Evolutionary conservation across 2,113 vertebrate genomes (phyloP).

Genomic region (Ochotona curzoniae): DNA sequence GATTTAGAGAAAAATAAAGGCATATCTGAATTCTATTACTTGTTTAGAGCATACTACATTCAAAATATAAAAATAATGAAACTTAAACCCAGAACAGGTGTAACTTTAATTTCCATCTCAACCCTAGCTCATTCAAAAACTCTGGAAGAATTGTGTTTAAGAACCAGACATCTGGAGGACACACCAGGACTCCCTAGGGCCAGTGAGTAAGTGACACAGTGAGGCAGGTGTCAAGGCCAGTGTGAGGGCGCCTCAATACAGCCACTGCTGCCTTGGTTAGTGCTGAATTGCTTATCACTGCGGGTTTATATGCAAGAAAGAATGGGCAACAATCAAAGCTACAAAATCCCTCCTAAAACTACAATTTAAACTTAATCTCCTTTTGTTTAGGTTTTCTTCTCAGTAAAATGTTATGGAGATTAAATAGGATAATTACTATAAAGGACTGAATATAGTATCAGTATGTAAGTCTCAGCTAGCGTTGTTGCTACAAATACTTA

Average conservation of each 20-base stretch:
- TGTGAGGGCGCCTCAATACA: neutral
- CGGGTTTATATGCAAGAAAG: neutral
- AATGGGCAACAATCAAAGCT: neutral
- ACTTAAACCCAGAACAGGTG: neutral
- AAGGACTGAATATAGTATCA: neutral
- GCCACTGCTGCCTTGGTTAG: neutral
- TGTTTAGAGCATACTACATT: slow-evolving; percentile 16
- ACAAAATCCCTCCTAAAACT: neutral
- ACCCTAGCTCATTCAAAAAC: neutral
- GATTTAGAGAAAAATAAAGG: neutral
- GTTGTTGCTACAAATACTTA: neutral
- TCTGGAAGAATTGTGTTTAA: neutral
- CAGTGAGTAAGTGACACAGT: neutral
- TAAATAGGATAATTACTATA: neutral
- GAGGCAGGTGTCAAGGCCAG: neutral
- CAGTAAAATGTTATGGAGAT: neutral
- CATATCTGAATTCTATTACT: neutral
- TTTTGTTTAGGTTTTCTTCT: slow-evolving; percentile 6
- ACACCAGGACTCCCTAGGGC: neutral
- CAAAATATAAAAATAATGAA: neutral
- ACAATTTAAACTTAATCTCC: slow-evolving; percentile 4
- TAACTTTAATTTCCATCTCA: slow-evolving; percentile 50
- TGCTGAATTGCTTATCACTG: neutral
- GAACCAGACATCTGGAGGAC: neutral
- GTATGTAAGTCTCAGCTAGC: neutral